Conservation (phyloP, 2,113 vertebrate species). For the Piaya cayana region DNA sequence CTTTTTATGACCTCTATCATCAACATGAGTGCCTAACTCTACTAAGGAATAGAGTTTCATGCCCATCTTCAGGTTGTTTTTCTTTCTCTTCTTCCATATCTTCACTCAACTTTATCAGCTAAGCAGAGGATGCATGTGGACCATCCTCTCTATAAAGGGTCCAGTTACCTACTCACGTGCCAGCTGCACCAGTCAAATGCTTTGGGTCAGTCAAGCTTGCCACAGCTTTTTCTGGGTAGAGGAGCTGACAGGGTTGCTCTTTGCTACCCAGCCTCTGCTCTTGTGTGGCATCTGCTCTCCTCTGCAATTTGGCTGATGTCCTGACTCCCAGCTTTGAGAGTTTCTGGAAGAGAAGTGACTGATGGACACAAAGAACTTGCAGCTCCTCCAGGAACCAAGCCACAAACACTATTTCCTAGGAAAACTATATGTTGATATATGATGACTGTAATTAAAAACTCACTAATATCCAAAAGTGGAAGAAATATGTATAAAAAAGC, state of each 20-base stretch:
- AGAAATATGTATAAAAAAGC: background rate
- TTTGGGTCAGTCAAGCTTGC: background rate
- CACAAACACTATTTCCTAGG: background rate
- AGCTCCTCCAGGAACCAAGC: background rate
- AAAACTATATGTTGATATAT: background rate
- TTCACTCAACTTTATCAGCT: background rate
- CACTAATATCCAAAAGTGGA: background rate
- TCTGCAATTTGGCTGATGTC: background rate
- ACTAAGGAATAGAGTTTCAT: background rate
- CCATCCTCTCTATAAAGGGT: background rate
- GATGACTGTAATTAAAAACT: background rate
- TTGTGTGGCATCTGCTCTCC: background rate
- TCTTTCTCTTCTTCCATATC: background rate
- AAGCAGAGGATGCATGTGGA: background rate
- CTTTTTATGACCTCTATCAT: background rate
- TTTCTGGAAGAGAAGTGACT: background rate
- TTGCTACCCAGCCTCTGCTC: background rate
- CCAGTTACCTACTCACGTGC: background rate
- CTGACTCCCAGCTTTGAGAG: background rate
- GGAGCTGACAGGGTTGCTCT: background rate
- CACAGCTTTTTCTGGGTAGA: background rate
- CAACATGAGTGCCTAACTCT: accelerated
- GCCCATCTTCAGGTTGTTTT: background rate
- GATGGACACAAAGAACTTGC: background rate
- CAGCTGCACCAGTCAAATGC: background rate